These are phyloP conservation scores for Acronicta leporina DNA, from an alignment of 2,888 invertebrate species.

Conservation along the genomic window DNA sequence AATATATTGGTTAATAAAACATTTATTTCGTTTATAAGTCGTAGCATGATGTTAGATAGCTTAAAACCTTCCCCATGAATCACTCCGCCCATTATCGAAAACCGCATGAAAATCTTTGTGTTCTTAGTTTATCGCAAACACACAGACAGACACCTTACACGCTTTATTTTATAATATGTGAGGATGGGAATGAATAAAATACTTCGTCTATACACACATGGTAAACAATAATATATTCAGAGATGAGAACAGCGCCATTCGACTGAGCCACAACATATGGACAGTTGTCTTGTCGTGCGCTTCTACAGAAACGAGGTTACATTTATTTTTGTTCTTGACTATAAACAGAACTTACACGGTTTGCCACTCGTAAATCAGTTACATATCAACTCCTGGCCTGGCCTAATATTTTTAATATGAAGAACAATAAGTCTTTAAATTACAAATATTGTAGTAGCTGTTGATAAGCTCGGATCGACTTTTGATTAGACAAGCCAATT, in stretches of 20 bases:
- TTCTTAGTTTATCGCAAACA: too few relatives aligned
- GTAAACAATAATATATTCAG: conserved; percentile 41
- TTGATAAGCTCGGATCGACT: conserved; percentile 22
- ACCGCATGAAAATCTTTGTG: too few relatives aligned
- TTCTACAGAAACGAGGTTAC: conserved; percentile 73
- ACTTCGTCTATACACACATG: conserved; percentile 12
- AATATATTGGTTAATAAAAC: too few relatives aligned
- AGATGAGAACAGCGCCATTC: conserved; percentile 72
- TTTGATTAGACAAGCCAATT: conserved; percentile 41
- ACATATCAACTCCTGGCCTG: conserved; percentile 5
- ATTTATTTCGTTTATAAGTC: too few relatives aligned
- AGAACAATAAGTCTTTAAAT: too few relatives aligned
- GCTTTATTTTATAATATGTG: too few relatives aligned
- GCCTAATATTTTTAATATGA: not conserved
- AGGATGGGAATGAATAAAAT: conserved; percentile 34
- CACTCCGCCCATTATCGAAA: too few relatives aligned
- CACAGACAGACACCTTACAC: too few relatives aligned
- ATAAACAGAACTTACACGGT: conserved; percentile 50
- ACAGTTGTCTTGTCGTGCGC: conserved; percentile 65
- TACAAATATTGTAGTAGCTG: conserved; percentile 13
- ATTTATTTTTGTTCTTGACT: conserved; percentile 68
- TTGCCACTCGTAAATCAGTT: conserved; percentile 21
- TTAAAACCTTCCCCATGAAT: too few relatives aligned
- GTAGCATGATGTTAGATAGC: too few relatives aligned
- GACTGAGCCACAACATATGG: conserved; percentile 64